Conservation (phyloP, 2,797 vertebrate species). For the Hydrophis major region DNA sequence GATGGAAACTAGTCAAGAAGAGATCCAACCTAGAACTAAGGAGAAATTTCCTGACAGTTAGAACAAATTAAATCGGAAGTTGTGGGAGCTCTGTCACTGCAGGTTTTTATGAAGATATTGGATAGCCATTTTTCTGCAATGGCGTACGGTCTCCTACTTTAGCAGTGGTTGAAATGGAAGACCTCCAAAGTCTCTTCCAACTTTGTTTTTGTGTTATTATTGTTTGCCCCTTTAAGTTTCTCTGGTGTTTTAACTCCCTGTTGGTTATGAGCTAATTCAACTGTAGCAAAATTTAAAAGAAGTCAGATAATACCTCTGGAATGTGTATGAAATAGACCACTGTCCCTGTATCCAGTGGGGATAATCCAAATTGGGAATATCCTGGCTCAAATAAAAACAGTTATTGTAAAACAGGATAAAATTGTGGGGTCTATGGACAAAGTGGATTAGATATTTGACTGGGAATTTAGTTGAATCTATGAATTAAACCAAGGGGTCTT, state of each 20-base stretch:
- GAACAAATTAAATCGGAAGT: neutral
- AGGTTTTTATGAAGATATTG: too few species aligned
- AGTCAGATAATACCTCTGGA: neutral
- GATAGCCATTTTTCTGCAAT: too few species aligned
- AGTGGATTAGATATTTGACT: too few species aligned
- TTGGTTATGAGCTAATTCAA: neutral
- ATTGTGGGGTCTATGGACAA: too few species aligned
- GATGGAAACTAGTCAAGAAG: neutral
- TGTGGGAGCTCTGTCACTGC: too few species aligned
- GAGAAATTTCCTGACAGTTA: neutral
- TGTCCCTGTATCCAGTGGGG: neutral
- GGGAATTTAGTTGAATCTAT: too few species aligned
- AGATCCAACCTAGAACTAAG: neutral
- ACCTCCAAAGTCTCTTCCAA: too few species aligned
- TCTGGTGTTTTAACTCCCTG: neutral
- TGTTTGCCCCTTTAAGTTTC: neutral
- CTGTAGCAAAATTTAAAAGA: neutral
- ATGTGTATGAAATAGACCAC: neutral
- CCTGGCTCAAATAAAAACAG: too few species aligned
- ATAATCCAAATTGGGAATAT: neutral
- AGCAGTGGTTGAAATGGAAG: too few species aligned
- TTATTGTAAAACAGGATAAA: too few species aligned
- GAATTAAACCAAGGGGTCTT: too few species aligned
- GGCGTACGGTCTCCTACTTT: too few species aligned
- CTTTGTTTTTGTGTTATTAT: neutral